Evolutionary conservation across 2,888 invertebrate genomes (phyloP).

Genomic region (Leucoma salicis): DNA sequence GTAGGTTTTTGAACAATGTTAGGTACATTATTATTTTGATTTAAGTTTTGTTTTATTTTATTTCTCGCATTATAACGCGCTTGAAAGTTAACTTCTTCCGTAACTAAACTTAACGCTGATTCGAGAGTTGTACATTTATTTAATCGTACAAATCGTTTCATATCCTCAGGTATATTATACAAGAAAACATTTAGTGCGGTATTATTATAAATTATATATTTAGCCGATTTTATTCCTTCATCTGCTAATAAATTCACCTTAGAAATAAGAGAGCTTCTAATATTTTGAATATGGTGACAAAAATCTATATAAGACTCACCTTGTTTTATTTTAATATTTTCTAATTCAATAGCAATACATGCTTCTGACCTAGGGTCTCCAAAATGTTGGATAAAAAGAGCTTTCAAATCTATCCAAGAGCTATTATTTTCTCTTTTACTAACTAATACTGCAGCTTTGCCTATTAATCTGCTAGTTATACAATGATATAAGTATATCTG

Average conservation of each 20-base stretch:
- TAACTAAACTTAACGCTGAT: slow-evolving; percentile 1
- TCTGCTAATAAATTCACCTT: slow-evolving; percentile 5
- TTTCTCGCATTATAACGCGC: not conserved
- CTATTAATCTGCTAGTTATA: slow-evolving; percentile 4
- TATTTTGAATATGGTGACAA: slow-evolving; percentile 4
- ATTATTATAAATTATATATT: slow-evolving; percentile 5
- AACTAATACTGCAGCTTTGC: slow-evolving; percentile 3
- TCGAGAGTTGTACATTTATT: slow-evolving; percentile 1
- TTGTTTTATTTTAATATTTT: slow-evolving; percentile 1
- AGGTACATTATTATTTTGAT: not conserved
- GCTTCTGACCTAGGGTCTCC: slow-evolving; percentile 19
- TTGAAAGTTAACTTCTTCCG: slow-evolving; percentile 6
- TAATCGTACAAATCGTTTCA: slow-evolving; percentile 4
- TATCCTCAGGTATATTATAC: slow-evolving; percentile 6
- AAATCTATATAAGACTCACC: slow-evolving; percentile 5
- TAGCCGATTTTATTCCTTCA: slow-evolving; percentile 2
- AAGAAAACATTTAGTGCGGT: slow-evolving; percentile 2
- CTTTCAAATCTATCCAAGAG: not conserved
- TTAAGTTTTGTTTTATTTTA: not conserved
- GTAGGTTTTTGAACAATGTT: not conserved
- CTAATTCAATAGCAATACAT: slow-evolving; percentile 5
- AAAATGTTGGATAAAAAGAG: slow-evolving; percentile 25
- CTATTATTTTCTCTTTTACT: slow-evolving; percentile 1
- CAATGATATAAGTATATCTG: not conserved
- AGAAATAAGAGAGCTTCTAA: slow-evolving; percentile 1